phyloP scores from a whole-genome alignment of 2,888 invertebrate species.

The Aethes cnicana region DNA sequence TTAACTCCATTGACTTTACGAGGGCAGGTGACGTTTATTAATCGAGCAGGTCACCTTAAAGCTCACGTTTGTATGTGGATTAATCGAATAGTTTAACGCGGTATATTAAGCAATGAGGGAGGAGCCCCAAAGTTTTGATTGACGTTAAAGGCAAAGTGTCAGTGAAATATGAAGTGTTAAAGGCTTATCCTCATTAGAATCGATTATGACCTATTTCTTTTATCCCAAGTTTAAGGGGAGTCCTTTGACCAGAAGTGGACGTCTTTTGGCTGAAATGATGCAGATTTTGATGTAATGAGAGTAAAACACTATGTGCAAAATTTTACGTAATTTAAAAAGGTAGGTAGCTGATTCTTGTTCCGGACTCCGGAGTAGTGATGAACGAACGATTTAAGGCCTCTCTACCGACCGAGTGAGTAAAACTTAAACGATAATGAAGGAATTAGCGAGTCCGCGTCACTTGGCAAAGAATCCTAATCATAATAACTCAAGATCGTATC shows the following conservation, averaged over 20 bases:
- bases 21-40: conserved; percentile 71
- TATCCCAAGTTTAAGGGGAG: conserved; percentile 14
- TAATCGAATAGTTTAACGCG: conserved; percentile 54
- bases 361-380: no score
- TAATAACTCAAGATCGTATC: conserved; percentile 82
- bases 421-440: conserved; percentile 65
- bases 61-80: conserved; percentile 55
- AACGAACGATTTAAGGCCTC: no score
- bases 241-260: no score
- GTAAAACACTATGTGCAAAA: no score
- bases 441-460: conserved; percentile 77
- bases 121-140: conserved; percentile 29
- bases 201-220: no score
- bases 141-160: conserved; percentile 22
- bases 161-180: conserved; percentile 18
- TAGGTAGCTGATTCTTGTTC: no score
- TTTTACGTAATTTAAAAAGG: no score
- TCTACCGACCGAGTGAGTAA: conserved; percentile 18
- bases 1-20: conserved; percentile 76
- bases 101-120: conserved; percentile 45
- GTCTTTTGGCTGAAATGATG: no score
- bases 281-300: no score
- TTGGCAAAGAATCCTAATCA: conserved; percentile 81
- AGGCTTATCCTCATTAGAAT: conserved; percentile 1
- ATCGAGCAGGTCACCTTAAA: conserved; percentile 62